These are phyloP conservation scores for Cotesia glomerata DNA, from an alignment of 1,140 invertebrate genomes.

Conservation along the genomic window DNA sequence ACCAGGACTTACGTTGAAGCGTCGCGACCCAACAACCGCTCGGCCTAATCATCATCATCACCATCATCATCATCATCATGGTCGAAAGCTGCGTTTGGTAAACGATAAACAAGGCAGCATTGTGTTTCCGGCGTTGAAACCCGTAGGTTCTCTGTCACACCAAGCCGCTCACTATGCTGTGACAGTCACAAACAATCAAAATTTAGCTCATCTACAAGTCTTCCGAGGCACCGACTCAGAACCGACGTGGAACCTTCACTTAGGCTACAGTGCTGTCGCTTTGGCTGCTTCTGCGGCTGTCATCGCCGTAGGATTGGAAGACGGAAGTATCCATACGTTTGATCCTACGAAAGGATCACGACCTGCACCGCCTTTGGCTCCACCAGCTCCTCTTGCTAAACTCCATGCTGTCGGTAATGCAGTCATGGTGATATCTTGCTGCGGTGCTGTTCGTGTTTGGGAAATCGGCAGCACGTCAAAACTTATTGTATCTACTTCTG, in stretches of 20 bases:
- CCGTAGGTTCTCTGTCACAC: constrained; percentile 50
- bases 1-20: constrained; percentile 50
- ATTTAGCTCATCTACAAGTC: constrained; percentile 62
- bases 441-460: constrained; percentile 59
- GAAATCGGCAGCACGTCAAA: constrained; percentile 55
- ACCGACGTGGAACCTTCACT: constrained; percentile 59
- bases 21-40: constrained; percentile 46
- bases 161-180: constrained; percentile 57
- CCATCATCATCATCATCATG: constrained; percentile 31
- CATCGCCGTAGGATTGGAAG: constrained; percentile 70
- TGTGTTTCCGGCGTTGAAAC: constrained; percentile 53
- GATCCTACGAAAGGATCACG: constrained; percentile 64
- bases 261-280: constrained; percentile 56
- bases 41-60: constrained; percentile 40
- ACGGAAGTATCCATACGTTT: constrained; percentile 72
- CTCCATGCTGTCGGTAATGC: constrained; percentile 55
- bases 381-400: constrained; percentile 67
- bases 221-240: constrained; percentile 63
- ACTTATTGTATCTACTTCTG: constrained; percentile 56
- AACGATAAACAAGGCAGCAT: constrained; percentile 44
- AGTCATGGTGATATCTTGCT: constrained; percentile 60
- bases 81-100: constrained; percentile 48
- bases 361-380: constrained; percentile 69
- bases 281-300: constrained; percentile 59
- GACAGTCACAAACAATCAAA: constrained; percentile 52